Base-by-base conservation (phyloP, 2,113 vertebrate genomes). In the Pollimyrus isidori region DNA sequence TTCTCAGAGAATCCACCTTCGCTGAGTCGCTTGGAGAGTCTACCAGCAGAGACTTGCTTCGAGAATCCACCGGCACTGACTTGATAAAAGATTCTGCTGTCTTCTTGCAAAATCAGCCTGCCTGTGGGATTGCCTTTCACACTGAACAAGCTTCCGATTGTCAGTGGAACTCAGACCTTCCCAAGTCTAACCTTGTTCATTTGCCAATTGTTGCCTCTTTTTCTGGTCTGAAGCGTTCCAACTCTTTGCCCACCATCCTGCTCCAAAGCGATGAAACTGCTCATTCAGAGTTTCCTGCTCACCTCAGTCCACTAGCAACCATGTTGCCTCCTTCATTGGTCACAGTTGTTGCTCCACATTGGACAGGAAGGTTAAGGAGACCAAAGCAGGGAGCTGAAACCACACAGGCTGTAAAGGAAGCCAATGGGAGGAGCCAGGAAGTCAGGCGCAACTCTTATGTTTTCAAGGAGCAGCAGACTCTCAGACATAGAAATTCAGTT, bases 311-410 rank as follows among this genome's bases (percentile, higher is more conserved):
- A 7, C 5, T 53, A 17, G 39, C 53, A 48, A 73, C 83, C 35
- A 96, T 96, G 96, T 87, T 96, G 86, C 94, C 95, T 4, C 95
- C 96, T 65, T 90, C 94, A 11, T 73, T 96, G 91, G 93, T 94
- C 5, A 93, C 94, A 1, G 95, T 95, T 91, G 93, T 96, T 42
- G 94, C 93, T 35, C 93, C 95, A 21, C 93, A 94, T 73, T 95
- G 94, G 94, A 94, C 86, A 76, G 89, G 91, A 3, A 91, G 93
- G 45, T 50, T 91, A 23, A 91, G 93, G 45, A 92, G 92, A 82
- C 90, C 84, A 58, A 95, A 94, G 92, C 93, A 88, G 76, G 88
- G 52, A 0, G 46, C 21, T 39, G 89, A 85, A n/a, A 89, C 49
- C 50, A 88, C 80, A n/a, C 89, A 49, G 46, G 88, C 83, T 53